Evolutionary conservation across 2,113 vertebrate genomes (phyloP).

Genomic region (Chrysemys picta): DNA sequence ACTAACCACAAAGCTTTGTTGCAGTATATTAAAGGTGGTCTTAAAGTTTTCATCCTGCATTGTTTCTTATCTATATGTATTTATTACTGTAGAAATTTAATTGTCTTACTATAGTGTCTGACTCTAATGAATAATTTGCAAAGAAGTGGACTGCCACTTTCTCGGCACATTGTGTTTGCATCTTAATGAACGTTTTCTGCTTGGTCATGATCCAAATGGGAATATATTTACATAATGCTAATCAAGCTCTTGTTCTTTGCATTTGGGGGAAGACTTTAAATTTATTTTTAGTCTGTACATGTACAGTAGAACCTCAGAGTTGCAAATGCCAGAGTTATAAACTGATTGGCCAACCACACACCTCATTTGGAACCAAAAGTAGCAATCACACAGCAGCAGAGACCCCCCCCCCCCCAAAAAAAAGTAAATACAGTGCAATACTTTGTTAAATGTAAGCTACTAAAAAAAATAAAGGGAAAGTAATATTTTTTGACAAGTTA

Average conservation of each 20-base stretch:
- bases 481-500: no score
- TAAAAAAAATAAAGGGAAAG: no score
- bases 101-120: slow-evolving; percentile 41
- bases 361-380: no score
- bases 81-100: slow-evolving; percentile 52
- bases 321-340: no score
- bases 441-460: no score
- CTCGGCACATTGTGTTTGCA: slow-evolving; percentile 52
- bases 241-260: slow-evolving; percentile 69
- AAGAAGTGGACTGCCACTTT: slow-evolving; percentile 57
- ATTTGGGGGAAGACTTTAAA: slow-evolving; percentile 64
- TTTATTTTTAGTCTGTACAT: slow-evolving; percentile 52
- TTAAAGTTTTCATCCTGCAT: background rate
- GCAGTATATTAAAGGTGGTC: background rate
- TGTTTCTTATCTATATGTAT: background rate
- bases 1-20: background rate
- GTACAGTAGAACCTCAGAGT: no score
- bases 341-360: no score
- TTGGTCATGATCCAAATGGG: slow-evolving; percentile 68
- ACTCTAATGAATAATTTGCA: slow-evolving; percentile 58
- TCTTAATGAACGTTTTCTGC: slow-evolving; percentile 72
- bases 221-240: slow-evolving; percentile 72
- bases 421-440: no score
- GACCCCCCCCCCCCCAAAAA: no score
- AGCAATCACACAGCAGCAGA: no score